Base-by-base conservation (phyloP, 2,113 vertebrate genomes). In the Charadrius vociferus region DNA sequence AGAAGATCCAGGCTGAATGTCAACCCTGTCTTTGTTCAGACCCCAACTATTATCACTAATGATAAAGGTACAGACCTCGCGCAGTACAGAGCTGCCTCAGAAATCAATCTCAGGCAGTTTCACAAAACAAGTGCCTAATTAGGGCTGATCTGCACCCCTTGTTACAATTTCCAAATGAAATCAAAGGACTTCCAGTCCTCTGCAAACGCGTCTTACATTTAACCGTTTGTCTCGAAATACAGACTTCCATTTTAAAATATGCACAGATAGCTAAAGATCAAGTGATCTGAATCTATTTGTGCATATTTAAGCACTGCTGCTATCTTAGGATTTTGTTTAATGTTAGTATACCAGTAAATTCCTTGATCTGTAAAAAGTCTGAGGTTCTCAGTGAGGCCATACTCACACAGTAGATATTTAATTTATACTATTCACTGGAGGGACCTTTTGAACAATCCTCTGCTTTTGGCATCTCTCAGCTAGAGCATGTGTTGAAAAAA, bases 1-100 rank as follows among this genome's bases (percentile, higher is more conserved):
- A 96, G 90, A 47, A 92, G 95, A 95, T 11, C n/a, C 65, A 75
- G 86, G 80, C 92, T 96, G 71, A 95, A 97, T 89, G 94, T 95
- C 96, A 96, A 56, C 88, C 65, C 86, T 81, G 86, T 37, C 97
- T 97, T 96, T 95, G 90, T 96, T 96, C 95, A 97, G 91, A 93
- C 59, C 93, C 93, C 77, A 94, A 83, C 81, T 75, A 90, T 88
- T 85, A 81, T 32, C 86, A 73, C 79, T 72, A 72, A 96, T 86
- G 90, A 94, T 59, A 83, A 72, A 88, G 73, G 77, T 95, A 91
- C 59, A 80, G 93, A 95, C 67, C 74, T 91, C 3, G 17, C 30
- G 41, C 1, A 2, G 86, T 30, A 73, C 84, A 93, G 77, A 85
- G 84, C 81, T 90, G 84, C 91, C 91, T 88, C 24, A 49, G 85